phyloP scores from a whole-genome alignment of 1,140 invertebrate genomes.

The Zaprionus tsacasi region DNA sequence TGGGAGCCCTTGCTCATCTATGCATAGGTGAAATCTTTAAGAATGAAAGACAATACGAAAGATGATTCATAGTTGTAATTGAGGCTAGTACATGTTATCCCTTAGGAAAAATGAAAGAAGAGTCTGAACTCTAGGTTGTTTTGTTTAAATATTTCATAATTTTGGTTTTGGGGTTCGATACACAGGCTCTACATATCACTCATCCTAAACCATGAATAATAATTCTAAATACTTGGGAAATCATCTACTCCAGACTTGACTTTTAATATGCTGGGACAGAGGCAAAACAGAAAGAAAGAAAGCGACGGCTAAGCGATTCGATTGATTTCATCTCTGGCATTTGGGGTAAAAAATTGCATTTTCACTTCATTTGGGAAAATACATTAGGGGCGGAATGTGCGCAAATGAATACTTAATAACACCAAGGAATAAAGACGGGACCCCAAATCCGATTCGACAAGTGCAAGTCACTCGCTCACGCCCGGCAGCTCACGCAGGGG shows the following conservation, averaged over 20 bases:
- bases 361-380: constrained; percentile 47
- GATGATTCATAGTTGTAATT: too few relatives aligned
- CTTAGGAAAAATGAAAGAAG: too few relatives aligned
- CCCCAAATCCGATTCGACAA: constrained; percentile 25
- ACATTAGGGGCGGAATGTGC: constrained; percentile 65
- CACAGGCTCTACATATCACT: too few relatives aligned
- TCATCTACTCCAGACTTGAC: neutral
- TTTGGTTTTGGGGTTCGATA: too few relatives aligned
- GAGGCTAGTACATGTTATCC: too few relatives aligned
- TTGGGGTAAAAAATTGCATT: constrained; percentile 52
- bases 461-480: constrained; percentile 45
- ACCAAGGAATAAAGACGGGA: constrained; percentile 25
- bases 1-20: too few relatives aligned
- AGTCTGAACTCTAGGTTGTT: too few relatives aligned
- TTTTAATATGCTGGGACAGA: neutral
- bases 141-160: too few relatives aligned
- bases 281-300: neutral
- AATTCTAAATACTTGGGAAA: too few relatives aligned
- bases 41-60: too few relatives aligned
- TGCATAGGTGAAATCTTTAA: too few relatives aligned
- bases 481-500: constrained; percentile 3
- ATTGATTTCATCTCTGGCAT: constrained; percentile 53
- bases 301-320: constrained; percentile 31
- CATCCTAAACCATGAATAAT: too few relatives aligned
- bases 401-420: constrained; percentile 77